These are phyloP conservation scores for Gambusia yucatana DNA, from an alignment of 2,797 vertebrate genomes.

Conservation along the genomic window DNA sequence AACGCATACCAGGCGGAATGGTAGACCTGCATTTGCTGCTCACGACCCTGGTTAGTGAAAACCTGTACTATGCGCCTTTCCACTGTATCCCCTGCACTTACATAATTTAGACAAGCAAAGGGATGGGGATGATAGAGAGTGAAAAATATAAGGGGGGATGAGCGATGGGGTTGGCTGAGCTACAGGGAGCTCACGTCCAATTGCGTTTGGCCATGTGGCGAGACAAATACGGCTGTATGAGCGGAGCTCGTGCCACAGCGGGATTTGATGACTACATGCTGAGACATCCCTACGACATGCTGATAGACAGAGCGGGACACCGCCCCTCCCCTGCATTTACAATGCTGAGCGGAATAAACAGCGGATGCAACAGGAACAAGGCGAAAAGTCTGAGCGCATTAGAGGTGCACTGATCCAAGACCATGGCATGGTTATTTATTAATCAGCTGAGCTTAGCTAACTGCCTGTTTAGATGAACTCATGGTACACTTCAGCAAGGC, in stretches of 20 bases:
- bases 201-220: conserved; percentile 69
- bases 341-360: conserved; percentile 62
- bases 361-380: conserved; percentile 69
- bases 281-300: conserved; percentile 65
- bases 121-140: conserved; percentile 40
- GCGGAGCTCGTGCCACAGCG: conserved; percentile 62
- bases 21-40: conserved; percentile 27
- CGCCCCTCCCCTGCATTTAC: conserved; percentile 57
- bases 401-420: conserved; percentile 76
- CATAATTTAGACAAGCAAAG: conserved; percentile 80
- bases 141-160: too few species aligned
- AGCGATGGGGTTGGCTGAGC: conserved; percentile 21
- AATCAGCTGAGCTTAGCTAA: conserved; percentile 80
- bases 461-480: conserved; percentile 73
- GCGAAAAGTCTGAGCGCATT: conserved; percentile 73
- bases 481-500: conserved; percentile 61
- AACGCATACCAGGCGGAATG: conserved; percentile 27
- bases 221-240: conserved; percentile 63
- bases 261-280: conserved; percentile 75
- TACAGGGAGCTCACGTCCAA: conserved; percentile 68
- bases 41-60: conserved; percentile 60
- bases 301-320: conserved; percentile 68
- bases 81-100: conserved; percentile 68
- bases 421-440: conserved; percentile 80
- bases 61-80: conserved; percentile 66